phyloP scores from a whole-genome alignment of 2,113 vertebrate species.

The Plestiodon gilberti region DNA sequence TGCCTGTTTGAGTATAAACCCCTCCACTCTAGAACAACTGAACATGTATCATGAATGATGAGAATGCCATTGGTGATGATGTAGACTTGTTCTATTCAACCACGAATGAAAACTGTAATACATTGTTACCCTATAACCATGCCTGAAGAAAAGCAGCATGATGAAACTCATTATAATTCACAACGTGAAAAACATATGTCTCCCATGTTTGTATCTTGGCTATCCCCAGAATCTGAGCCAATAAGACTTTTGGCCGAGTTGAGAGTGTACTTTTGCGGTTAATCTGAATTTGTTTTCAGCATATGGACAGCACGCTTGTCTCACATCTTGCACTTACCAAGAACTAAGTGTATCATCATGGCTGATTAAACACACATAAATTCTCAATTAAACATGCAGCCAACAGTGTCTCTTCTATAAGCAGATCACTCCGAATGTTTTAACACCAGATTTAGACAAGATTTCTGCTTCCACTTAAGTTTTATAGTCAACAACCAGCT shows the following conservation, averaged over 20 bases:
- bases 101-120: conserved; percentile 42
- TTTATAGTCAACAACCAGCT: conserved; percentile 45
- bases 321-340: conserved; percentile 62
- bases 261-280: conserved; percentile 64
- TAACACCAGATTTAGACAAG: conserved; percentile 62
- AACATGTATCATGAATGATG: conserved; percentile 33
- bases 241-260: conserved; percentile 53
- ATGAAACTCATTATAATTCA: conserved; percentile 68
- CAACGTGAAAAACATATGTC: conserved; percentile 66
- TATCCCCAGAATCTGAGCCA: conserved; percentile 58
- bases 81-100: conserved; percentile 40
- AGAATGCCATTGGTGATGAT: conserved; percentile 47
- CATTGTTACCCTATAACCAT: conserved; percentile 58
- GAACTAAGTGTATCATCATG: conserved; percentile 62
- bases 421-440: conserved; percentile 26
- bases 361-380: conserved; percentile 64
- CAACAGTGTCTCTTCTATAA: conserved; percentile 62
- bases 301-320: conserved; percentile 66
- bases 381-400: conserved; percentile 67
- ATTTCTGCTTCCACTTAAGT: conserved; percentile 47
- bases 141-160: conserved; percentile 54
- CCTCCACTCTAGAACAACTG: not conserved
- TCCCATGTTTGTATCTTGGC: conserved; percentile 60
- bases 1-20: not conserved
- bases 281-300: conserved; percentile 66